These are phyloP conservation scores for Aphelinus certus DNA, from an alignment of 1,140 invertebrate species.

Conservation along the genomic window DNA sequence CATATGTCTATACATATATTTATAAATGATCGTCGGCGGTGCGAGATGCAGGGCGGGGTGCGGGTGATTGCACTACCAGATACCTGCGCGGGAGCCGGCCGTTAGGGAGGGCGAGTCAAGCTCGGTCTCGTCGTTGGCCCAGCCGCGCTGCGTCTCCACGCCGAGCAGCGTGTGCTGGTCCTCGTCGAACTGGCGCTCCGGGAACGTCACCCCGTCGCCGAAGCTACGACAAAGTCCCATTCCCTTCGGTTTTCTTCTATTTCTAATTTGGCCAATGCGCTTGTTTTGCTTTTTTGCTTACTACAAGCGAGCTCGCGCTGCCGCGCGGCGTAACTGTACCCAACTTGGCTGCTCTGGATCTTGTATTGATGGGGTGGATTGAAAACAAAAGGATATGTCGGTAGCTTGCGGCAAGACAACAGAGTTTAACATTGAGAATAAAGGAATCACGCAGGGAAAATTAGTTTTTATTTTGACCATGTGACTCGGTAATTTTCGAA, in stretches of 20 bases:
- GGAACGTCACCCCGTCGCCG: constrained; percentile 87
- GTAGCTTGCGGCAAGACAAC: too few relatives aligned
- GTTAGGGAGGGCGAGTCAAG: constrained; percentile 57
- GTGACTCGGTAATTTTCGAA: too few relatives aligned
- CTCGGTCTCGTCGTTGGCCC: constrained; percentile 61
- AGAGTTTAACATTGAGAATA: too few relatives aligned
- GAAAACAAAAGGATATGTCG: too few relatives aligned
- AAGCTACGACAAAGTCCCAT: constrained; percentile 71
- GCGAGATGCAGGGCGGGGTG: not conserved
- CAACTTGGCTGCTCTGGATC: not conserved
- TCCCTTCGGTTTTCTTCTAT: constrained; percentile 12
- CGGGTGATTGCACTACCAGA: constrained; percentile 45
- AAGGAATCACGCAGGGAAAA: too few relatives aligned
- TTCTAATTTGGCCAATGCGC: not conserved
- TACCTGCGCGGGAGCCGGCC: constrained; percentile 56
- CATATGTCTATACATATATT: too few relatives aligned
- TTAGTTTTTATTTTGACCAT: too few relatives aligned
- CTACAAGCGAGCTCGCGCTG: not conserved
- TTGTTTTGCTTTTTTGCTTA: not conserved
- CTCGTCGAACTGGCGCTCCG: constrained; percentile 80
- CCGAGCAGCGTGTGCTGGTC: constrained; percentile 81
- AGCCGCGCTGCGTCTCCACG: constrained; percentile 57
- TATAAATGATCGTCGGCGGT: not conserved
- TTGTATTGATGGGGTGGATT: too few relatives aligned
- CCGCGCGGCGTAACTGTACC: constrained; percentile 27